phyloP scores from a whole-genome alignment of 2,888 invertebrate species.

The Tenthredo distinguenda region DNA sequence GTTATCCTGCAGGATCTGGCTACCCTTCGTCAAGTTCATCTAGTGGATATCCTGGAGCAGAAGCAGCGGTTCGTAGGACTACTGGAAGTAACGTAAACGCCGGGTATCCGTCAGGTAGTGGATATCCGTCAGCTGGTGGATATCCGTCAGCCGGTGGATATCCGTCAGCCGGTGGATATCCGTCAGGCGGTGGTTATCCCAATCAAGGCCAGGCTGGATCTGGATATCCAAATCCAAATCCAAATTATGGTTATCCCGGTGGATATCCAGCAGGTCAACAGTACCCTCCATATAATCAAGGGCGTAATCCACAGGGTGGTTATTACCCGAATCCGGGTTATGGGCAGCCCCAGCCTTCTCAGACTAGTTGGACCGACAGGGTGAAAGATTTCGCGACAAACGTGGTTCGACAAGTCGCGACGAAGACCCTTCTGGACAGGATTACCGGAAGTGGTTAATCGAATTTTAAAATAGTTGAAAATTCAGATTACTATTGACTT shows the following conservation, averaged over 20 bases:
- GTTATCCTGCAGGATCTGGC: slow-evolving; percentile 54
- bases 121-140: slow-evolving; percentile 51
- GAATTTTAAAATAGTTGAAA: neutral
- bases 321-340: slow-evolving; percentile 56
- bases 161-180: slow-evolving; percentile 47
- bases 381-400: slow-evolving; percentile 68
- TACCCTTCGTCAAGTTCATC: slow-evolving; percentile 51
- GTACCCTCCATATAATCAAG: slow-evolving; percentile 54
- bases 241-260: slow-evolving; percentile 40
- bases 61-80: slow-evolving; percentile 44
- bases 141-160: slow-evolving; percentile 37
- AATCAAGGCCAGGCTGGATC: slow-evolving; percentile 54
- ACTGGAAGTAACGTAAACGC: slow-evolving; percentile 15
- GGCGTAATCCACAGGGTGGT: slow-evolving; percentile 54
- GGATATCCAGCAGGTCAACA: slow-evolving; percentile 56
- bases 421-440: slow-evolving; percentile 71
- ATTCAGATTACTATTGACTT: neutral
- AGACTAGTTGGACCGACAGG: slow-evolving; percentile 69
- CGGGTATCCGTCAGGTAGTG: slow-evolving; percentile 27
- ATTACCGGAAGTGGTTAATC: slow-evolving; percentile 61
- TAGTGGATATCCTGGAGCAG: slow-evolving; percentile 53
- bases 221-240: slow-evolving; percentile 50
- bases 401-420: slow-evolving; percentile 67
- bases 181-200: slow-evolving; percentile 9
- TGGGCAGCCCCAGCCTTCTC: slow-evolving; percentile 71